Percentiles rank a stretch among this genome's conserved stretches.
Conservation (phyloP, 2,113 vertebrate genomes). For the Motacilla alba region DNA sequence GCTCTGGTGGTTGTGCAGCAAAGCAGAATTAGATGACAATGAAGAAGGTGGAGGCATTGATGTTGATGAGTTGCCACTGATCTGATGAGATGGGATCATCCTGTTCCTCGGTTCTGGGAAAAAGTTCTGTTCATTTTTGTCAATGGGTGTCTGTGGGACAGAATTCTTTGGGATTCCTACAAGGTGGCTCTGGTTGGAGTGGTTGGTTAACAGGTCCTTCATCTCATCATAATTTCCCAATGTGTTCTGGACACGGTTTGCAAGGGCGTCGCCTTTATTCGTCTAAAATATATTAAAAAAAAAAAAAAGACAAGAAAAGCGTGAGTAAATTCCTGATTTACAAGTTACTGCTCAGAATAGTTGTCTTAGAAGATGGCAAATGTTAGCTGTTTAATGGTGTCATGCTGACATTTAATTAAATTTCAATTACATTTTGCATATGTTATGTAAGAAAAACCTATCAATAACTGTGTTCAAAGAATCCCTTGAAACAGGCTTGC, state of each 20-base stretch:
- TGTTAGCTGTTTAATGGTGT: conserved; percentile 56
- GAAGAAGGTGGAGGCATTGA: conserved; percentile 76
- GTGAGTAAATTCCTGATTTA: conserved; percentile 54
- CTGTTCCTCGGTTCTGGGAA: conserved; percentile 81
- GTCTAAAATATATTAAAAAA: conserved; percentile 76
- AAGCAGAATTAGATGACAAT: conserved; percentile 73
- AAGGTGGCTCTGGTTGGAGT: conserved; percentile 95
- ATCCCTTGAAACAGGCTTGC: conserved; percentile 29
- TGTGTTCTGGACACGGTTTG: conserved; percentile 92
- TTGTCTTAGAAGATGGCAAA: conserved; percentile 51
- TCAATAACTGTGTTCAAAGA: conserved; percentile 64
- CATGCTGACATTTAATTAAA: conserved; percentile 66
- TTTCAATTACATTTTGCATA: conserved; percentile 66
- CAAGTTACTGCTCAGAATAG: conserved; percentile 51
- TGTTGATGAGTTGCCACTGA: conserved; percentile 51
- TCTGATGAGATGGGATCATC: conserved; percentile 74
- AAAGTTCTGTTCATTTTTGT: conserved; percentile 81
- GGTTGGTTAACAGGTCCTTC: conserved; percentile 93
- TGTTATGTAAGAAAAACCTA: conserved; percentile 58
- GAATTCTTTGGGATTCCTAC: conserved; percentile 95
- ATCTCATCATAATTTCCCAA: conserved; percentile 95
- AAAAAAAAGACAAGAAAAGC: conserved; percentile 13
- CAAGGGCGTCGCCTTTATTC: conserved; percentile 93
- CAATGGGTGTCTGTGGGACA: conserved; percentile 81
- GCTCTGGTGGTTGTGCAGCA: conserved; percentile 74